These are phyloP conservation scores for Megaptera novaeangliae DNA, from an alignment of 2,113 vertebrate species.

Conservation along the genomic window DNA sequence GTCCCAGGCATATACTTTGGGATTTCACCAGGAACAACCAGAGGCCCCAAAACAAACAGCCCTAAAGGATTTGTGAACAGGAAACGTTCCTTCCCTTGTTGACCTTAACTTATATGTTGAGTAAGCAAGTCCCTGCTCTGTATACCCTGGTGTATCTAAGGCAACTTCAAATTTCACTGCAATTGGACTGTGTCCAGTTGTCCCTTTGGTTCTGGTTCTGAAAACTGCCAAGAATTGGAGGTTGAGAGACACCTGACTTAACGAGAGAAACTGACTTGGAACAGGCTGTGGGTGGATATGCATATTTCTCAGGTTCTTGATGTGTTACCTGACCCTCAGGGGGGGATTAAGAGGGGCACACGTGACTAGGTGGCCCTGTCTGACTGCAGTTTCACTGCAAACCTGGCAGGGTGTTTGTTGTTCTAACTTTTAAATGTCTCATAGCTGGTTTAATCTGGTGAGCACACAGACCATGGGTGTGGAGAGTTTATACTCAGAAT, in stretches of 20 bases:
- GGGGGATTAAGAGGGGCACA: slow-evolving; percentile 33
- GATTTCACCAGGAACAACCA: slow-evolving; percentile 54
- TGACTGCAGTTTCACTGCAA: slow-evolving; percentile 11
- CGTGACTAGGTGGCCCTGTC: slow-evolving; percentile 5
- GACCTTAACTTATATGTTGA: slow-evolving; percentile 68
- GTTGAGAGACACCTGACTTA: slow-evolving; percentile 18
- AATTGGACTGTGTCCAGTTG: slow-evolving; percentile 35
- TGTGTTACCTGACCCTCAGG: slow-evolving; percentile 7
- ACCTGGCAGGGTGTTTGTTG: slow-evolving; percentile 60
- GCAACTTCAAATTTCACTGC: slow-evolving; percentile 42
- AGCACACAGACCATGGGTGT: not conserved
- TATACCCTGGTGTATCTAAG: not conserved
- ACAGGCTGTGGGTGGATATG: slow-evolving; percentile 19
- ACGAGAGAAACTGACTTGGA: slow-evolving; percentile 23
- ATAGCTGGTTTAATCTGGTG: slow-evolving; percentile 53
- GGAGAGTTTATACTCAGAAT: not conserved
- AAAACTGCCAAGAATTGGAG: slow-evolving; percentile 48
- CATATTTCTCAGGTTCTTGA: not conserved
- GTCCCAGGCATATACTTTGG: not conserved
- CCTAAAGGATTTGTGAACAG: slow-evolving; percentile 55
- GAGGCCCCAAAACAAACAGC: slow-evolving; percentile 63
- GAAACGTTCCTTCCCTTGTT: slow-evolving; percentile 47
- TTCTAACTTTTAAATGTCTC: slow-evolving; percentile 61
- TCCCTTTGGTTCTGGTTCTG: slow-evolving; percentile 55
- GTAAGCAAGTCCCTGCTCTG: slow-evolving; percentile 40